Percentiles rank a stretch among this genome's conserved stretches.
Evolutionary conservation across 2,797 vertebrate genomes (phyloP).

Genomic region (Tragelaphus oryx): DNA sequence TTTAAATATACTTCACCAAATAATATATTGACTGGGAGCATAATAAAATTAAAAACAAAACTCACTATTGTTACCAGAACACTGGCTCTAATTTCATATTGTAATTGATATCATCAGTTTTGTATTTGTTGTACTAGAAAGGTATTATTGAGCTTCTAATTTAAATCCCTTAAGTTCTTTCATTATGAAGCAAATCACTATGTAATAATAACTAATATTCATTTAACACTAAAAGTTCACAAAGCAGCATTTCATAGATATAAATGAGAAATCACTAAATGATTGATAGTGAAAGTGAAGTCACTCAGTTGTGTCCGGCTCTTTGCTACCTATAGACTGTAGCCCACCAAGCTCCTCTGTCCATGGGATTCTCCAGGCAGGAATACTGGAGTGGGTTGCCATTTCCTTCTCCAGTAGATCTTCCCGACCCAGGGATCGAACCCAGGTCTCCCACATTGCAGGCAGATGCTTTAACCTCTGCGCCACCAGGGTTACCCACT

Average conservation of each 20-base stretch:
- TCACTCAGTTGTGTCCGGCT: no score
- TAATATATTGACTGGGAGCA: neutral
- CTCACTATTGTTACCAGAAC: neutral
- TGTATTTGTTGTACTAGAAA: neutral
- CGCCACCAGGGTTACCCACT: neutral
- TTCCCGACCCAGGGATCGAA: no score
- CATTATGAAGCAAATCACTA: neutral
- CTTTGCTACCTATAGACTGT: no score
- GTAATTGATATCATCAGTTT: neutral
- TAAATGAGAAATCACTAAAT: neutral
- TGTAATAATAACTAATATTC: neutral
- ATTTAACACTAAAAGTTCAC: neutral
- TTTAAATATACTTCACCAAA: neutral
- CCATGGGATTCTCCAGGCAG: no score
- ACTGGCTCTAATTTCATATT: neutral
- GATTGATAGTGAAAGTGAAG: neutral
- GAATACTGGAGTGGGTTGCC: no score
- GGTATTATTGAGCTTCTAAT: neutral
- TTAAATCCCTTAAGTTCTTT: neutral
- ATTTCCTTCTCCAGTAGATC: no score
- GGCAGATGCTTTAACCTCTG: no score
- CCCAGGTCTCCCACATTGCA: no score
- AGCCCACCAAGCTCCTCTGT: no score
- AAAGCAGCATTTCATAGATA: neutral
- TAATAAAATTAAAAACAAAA: conserved; percentile 12